A percentile compares a stretch with the other conserved stretches of the same genome.
Evolutionary conservation across 30 jellyfish, hydroid and myxozoan species (phyloP).

Genomic region (Rhopilema esculentum): DNA sequence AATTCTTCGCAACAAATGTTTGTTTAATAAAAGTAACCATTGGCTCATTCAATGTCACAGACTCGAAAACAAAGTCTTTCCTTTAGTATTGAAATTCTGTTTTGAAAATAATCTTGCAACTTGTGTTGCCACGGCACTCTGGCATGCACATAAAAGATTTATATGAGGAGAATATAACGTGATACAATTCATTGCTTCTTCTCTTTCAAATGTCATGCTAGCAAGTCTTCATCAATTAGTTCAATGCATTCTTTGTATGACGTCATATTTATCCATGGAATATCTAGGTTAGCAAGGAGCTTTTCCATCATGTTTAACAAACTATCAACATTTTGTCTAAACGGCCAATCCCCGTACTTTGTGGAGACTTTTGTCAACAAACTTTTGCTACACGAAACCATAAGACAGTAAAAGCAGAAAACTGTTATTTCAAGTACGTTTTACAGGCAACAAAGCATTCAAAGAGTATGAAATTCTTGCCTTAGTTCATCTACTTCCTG

Average conservation of each 20-base stretch:
- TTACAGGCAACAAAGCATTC: too few species aligned
- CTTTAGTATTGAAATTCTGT: background rate
- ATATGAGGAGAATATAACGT: background rate
- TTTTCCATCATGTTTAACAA: conserved; percentile 4
- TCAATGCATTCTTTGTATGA: background rate
- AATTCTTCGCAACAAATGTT: background rate
- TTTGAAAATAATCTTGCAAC: background rate
- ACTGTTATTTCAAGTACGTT: too few species aligned
- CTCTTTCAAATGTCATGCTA: conserved; percentile 4
- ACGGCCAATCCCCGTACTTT: background rate
- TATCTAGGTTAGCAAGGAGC: background rate
- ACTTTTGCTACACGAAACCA: background rate
- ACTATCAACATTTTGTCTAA: background rate
- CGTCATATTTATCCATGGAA: background rate
- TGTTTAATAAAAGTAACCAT: background rate
- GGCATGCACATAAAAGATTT: background rate
- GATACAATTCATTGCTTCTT: background rate
- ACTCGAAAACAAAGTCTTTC: too few species aligned
- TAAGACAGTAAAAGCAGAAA: background rate
- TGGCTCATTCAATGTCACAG: background rate
- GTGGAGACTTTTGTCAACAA: conserved; percentile 17
- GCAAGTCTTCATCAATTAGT: background rate
- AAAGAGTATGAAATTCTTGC: too few species aligned
- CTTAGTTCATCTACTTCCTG: too few species aligned
- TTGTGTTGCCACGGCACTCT: background rate